Conservation (phyloP, 2,888 invertebrate genomes). For the Pachymerium ferrugineum region DNA sequence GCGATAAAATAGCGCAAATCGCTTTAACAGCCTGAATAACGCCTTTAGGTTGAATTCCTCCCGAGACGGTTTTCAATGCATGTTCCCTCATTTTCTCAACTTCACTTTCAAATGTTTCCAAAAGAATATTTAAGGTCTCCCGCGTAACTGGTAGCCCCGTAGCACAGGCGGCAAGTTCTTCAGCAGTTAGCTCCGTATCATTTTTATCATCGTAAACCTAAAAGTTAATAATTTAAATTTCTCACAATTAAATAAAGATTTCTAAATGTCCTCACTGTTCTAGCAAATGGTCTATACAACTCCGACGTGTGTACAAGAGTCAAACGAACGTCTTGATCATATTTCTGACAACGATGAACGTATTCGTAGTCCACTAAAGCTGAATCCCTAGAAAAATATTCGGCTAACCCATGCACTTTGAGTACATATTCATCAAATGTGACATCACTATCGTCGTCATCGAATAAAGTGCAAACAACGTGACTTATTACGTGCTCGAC, state of each 20-base stretch:
- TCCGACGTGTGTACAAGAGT: constrained; percentile 59
- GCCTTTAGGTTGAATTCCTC: constrained; percentile 53
- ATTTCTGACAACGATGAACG: constrained; percentile 84
- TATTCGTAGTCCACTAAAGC: constrained; percentile 84
- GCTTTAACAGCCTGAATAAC: constrained; percentile 89
- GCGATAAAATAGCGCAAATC: constrained; percentile 79
- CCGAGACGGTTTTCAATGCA: constrained; percentile 42
- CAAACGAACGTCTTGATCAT: constrained; percentile 78
- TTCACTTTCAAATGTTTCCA: constrained; percentile 58
- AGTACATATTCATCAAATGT: constrained; percentile 58
- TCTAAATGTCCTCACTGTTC: constrained; percentile 57
- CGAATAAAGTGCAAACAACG: constrained; percentile 47
- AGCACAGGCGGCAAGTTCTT: constrained; percentile 72
- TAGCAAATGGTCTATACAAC: constrained; percentile 63
- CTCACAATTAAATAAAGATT: background rate
- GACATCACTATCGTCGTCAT: constrained; percentile 38
- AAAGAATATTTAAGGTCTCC: constrained; percentile 75
- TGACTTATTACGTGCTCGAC: constrained; percentile 49
- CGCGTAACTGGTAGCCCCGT: constrained; percentile 68
- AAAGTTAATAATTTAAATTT: constrained; percentile 40
- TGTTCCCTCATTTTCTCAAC: constrained; percentile 45
- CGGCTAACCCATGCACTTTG: constrained; percentile 79
- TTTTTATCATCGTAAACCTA: constrained; percentile 67
- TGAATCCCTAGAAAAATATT: constrained; percentile 75
- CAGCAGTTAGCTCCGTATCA: constrained; percentile 66